Evolutionary conservation across 2,797 vertebrate species (phyloP), one percentile per base, ranked within the genome.

Genomic region (Danio aesculapii): DNA sequence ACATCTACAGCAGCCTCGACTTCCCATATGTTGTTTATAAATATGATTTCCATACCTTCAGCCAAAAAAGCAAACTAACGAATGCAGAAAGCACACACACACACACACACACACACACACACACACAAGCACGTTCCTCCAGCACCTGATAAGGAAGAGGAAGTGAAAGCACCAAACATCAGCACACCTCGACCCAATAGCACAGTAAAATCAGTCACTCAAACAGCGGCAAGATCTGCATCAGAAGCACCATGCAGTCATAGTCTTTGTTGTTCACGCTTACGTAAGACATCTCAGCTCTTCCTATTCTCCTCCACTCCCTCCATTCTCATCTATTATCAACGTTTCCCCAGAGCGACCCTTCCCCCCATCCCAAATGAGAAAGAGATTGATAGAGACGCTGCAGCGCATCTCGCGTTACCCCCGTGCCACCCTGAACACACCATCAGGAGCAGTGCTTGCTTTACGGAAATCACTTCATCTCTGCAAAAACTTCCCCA

Each of bases 371-470:
- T 61, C 70, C 13, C 46, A 62, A 83, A 79, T 47, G 63, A 73
- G 52, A 70, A 10, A 44, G 17, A 80, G 52, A 83, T 52, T 57
- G 69, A 81, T 21, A 63, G 57, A 50, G 64, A 50, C 67, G 41
- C 88, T 57, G 86, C 88, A 43, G 30, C 12, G 43, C 57, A 92
- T 90, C 88, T 89, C 87, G 91, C 86, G 85, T 91, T 87, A 90
- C 87, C 83, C 87, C 82, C 83, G 83, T 90, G 84, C 89, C 90
- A 92, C 91, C 92, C 91, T 92, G 89, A 91, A 92, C 91, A 92
- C 89, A 30, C 30, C 90, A 55, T 12, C 39, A 70, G 55, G 86
- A 82, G 83, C 86, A 86, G 41, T 71, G 87, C 86, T 91, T 85
- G 85, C 86, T 30, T 30, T 30, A 3, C 30, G 83, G 86, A 89